Evolutionary conservation across 2,113 vertebrate species (phyloP), one percentile per base, ranked within the genome.

Genomic region (Atlantisia rogersi): DNA sequence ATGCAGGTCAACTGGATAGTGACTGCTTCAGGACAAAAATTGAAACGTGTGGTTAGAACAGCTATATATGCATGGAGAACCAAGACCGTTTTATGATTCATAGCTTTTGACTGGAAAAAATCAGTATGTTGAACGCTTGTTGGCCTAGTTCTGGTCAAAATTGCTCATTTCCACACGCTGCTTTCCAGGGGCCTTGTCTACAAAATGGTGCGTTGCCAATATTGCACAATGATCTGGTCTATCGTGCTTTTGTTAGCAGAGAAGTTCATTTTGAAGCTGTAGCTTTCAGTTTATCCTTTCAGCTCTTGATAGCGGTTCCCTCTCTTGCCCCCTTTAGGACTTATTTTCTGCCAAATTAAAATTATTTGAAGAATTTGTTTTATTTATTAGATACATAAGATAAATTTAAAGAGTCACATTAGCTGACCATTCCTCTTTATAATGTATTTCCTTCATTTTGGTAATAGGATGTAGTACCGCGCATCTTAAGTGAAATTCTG

Each of bases 61-160:
- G 48, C 26, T 15, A 0, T 42, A 15, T 62, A 82, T 58, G 50
- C 74, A 20, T 15, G 58, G 63, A 92, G 82, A 60, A 76, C 62
- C 5, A 6, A 80, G 88, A 80, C 39, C 35, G 76, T 68, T 89
- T 92, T 39, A 31, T 82, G 78, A 48, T 31, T 25, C 2, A 29
- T 71, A 90, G 75, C 67, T 89, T 92, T 95, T 88, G 42, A 62
- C 35, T 90, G 88, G 75, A 92, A 92, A 82, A 62, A 44, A 53
- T 64, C 40, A 32, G 42, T 40, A 10, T 9, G 63, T 22, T 83
- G 63, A 74, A 62, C 0, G 0, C 50, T 74, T 44, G 28, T 73
- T 74, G 75, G 67, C 44, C 35, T 60, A 13, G 24, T 64, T 89
- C 60, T 85, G 44, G 40, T 80, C 59, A 44, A 6, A 76, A 48